These are phyloP conservation scores for Dicrostonyx torquatus DNA, from an alignment of 2,797 vertebrate species.

Conservation along the genomic window DNA sequence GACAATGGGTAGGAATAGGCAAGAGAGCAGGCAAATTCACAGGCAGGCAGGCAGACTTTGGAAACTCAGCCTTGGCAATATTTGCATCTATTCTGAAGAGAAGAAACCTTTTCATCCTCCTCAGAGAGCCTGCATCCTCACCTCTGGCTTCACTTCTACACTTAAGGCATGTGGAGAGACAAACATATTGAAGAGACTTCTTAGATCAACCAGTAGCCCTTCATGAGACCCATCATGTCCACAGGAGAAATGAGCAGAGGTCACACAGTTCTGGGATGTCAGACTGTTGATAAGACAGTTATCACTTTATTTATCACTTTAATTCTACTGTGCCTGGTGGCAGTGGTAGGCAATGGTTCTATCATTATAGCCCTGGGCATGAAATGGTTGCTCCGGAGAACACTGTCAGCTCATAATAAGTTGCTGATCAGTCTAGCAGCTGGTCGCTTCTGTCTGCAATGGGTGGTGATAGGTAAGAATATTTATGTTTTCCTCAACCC, in stretches of 20 bases:
- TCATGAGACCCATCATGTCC: neutral
- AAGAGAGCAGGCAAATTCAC: slow-evolving; percentile 62
- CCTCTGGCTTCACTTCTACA: neutral
- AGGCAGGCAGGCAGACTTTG: neutral
- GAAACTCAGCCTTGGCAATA: slow-evolving; percentile 26
- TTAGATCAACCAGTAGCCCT: neutral
- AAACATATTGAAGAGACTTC: neutral
- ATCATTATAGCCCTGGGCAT: neutral
- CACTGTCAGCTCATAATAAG: neutral
- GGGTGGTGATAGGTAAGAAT: slow-evolving; percentile 42
- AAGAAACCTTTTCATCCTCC: neutral
- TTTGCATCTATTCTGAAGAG: slow-evolving; percentile 68
- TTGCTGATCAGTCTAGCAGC: slow-evolving; percentile 47
- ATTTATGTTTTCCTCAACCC: slow-evolving; percentile 26
- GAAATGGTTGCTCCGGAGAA: neutral
- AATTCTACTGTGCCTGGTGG: slow-evolving; percentile 43
- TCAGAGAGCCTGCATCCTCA: neutral
- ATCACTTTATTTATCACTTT: neutral
- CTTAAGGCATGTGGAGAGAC: neutral
- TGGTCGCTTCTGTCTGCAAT: slow-evolving; percentile 57
- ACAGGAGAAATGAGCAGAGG: neutral
- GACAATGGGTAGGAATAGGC: neutral
- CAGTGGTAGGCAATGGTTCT: neutral
- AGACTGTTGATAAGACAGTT: neutral
- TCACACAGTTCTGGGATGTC: neutral